phyloP scores from a whole-genome alignment of 2,113 vertebrate genomes.

The Trochalopteron elliotii region DNA sequence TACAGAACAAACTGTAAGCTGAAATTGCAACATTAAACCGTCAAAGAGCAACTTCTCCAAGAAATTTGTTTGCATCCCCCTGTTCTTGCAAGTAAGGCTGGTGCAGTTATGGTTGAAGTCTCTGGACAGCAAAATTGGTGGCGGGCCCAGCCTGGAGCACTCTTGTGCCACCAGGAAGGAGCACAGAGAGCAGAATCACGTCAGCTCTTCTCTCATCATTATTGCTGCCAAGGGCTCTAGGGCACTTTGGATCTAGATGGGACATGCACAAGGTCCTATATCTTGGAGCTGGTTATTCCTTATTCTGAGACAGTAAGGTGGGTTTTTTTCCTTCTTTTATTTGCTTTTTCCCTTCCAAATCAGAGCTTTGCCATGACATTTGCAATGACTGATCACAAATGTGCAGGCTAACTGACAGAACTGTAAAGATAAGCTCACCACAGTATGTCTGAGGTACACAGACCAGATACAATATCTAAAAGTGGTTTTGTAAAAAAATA shows the following conservation, averaged over 20 bases:
- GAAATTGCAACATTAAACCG: not conserved
- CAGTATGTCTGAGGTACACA: not conserved
- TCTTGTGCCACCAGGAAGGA: not conserved
- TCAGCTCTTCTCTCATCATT: not conserved
- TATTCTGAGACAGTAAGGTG: not conserved
- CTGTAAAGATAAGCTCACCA: not conserved
- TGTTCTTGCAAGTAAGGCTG: not conserved
- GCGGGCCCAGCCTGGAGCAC: not conserved
- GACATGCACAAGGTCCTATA: not conserved
- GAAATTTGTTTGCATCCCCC: not conserved
- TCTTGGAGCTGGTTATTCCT: not conserved
- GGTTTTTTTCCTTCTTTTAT: fast-evolving
- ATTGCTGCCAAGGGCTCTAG: not conserved
- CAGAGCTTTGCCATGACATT: not conserved
- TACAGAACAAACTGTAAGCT: not conserved
- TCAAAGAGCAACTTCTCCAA: not conserved
- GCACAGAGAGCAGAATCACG: not conserved
- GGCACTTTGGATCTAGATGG: not conserved
- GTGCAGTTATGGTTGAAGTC: not conserved
- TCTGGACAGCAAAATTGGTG: not conserved
- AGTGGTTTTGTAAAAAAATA: not conserved
- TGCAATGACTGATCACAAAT: not conserved
- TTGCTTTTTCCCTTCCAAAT: not conserved
- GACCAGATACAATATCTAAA: not conserved
- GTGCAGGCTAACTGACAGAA: not conserved